Percentiles rank a stretch among this genome's conserved stretches.
These are phyloP conservation scores for Ectropis crepuscularia DNA, from an alignment of 2,888 invertebrate species.

Conservation along the genomic window DNA sequence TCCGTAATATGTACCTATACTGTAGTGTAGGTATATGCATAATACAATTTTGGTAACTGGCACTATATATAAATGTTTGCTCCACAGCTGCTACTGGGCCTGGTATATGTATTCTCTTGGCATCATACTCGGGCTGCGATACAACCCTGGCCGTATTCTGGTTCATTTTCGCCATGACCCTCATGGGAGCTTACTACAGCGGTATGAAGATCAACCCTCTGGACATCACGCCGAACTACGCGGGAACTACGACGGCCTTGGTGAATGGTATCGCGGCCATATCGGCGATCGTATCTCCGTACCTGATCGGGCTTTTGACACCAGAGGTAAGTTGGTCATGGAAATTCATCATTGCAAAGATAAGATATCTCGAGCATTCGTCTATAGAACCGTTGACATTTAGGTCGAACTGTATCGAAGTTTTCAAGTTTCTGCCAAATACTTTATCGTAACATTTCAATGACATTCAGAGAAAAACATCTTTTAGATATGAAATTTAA, in stretches of 20 bases:
- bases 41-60: no score
- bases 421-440: no score
- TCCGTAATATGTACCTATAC: no score
- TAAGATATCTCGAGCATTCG: slow-evolving; percentile 2
- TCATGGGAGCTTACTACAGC: slow-evolving; percentile 90
- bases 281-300: slow-evolving; percentile 86
- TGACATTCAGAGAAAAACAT: no score
- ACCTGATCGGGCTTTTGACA: slow-evolving; percentile 85
- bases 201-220: slow-evolving; percentile 88
- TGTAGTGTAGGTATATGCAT: no score
- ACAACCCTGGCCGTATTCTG: slow-evolving; percentile 81
- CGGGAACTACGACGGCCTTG: slow-evolving; percentile 87
- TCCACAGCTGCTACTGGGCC: slow-evolving; percentile 86
- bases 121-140: slow-evolving; percentile 87
- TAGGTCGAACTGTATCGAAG: background rate
- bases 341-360: slow-evolving; percentile 7
- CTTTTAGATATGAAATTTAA: no score
- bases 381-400: background rate
- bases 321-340: slow-evolving; percentile 78
- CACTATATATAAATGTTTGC: background rate
- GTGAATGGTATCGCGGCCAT: slow-evolving; percentile 87
- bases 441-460: no score
- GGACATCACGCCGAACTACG: slow-evolving; percentile 87
- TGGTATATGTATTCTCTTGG: slow-evolving; percentile 85
- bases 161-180: slow-evolving; percentile 87